Conservation (phyloP, 2,113 vertebrate genomes). For the Anhinga rufa region DNA sequence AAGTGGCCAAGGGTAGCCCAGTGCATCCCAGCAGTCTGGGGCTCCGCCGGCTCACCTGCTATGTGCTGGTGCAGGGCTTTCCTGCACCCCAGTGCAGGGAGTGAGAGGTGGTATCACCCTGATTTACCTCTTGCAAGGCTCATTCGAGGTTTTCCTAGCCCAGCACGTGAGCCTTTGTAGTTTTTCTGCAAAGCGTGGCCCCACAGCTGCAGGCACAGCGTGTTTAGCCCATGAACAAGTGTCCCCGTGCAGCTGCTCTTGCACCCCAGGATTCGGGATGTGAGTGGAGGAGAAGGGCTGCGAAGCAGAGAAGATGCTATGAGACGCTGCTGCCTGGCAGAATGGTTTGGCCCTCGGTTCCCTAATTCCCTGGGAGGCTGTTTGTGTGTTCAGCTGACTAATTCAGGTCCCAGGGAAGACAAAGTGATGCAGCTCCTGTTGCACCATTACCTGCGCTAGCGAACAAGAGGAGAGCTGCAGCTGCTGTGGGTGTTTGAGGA, state of each 20-base stretch:
- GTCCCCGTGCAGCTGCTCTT: not conserved
- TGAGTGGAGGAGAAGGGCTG: not conserved
- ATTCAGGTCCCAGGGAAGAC: not conserved
- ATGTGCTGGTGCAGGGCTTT: not conserved
- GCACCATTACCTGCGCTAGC: not conserved
- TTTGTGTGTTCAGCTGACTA: not conserved
- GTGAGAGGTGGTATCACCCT: not conserved
- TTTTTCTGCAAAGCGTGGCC: not conserved
- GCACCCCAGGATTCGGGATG: not conserved
- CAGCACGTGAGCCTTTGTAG: not conserved
- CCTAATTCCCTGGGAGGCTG: not conserved
- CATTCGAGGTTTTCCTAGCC: not conserved
- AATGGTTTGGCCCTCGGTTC: not conserved
- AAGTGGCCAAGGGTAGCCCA: not conserved
- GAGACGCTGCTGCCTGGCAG: not conserved
- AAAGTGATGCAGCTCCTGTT: not conserved
- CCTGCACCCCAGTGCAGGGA: not conserved
- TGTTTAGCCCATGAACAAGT: not conserved
- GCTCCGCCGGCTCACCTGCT: not conserved
- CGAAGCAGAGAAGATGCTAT: not conserved
- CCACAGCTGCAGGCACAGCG: accelerated
- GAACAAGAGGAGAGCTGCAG: not conserved
- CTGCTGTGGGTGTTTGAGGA: not conserved
- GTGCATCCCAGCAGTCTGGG: not conserved
- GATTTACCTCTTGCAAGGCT: not conserved